Base-by-base conservation (phyloP, 2,888 invertebrate species). In the Electrophaes corylata region DNA sequence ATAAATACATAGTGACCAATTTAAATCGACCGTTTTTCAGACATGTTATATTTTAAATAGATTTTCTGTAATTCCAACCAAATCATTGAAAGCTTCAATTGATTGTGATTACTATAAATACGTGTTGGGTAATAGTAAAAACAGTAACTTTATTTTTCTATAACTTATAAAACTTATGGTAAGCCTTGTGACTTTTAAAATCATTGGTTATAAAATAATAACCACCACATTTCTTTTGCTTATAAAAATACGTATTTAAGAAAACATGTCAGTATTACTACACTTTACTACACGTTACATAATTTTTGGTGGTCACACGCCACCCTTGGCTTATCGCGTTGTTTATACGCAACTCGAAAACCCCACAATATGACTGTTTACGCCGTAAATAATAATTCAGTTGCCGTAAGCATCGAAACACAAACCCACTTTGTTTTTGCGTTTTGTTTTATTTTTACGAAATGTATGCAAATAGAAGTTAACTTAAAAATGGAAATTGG, bases 301-400 rank as follows among this genome's bases (percentile, higher is more conserved):
- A 65, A 68, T 69, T 64, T 66, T 64, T 60, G 62, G 55, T 59
- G 67, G 70, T 70, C 75, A 71, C 71, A 73, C 70, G 71, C 70
- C 69, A 70, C 69, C 69, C 69, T 54, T 55, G 64, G 79, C 78
- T 83, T 83, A 83, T 81, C 75, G 75, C 63, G 62, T 60, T 81
- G 76, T 81, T 80, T 78, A 71, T 70, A 76, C 69, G 72, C 75
- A 75, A 76, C 76, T 79, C 73, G 67, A 76, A 79, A 78, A 74
- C 75, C 72, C 72, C 69, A 76, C 75, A 80, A 72, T 76, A 73
- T 72, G 68, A 69, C 67, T 83, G 79, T 83, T 81, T 81, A 70
- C 77, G 67, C 67, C 78, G 76, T 83, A 81, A 82, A 83, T 81
- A 83, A 81, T 83, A 75, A 77, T 73, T 72, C 72, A 71, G 72